Base-by-base conservation (phyloP, 2,797 vertebrate species). In the Chelon auratus region DNA sequence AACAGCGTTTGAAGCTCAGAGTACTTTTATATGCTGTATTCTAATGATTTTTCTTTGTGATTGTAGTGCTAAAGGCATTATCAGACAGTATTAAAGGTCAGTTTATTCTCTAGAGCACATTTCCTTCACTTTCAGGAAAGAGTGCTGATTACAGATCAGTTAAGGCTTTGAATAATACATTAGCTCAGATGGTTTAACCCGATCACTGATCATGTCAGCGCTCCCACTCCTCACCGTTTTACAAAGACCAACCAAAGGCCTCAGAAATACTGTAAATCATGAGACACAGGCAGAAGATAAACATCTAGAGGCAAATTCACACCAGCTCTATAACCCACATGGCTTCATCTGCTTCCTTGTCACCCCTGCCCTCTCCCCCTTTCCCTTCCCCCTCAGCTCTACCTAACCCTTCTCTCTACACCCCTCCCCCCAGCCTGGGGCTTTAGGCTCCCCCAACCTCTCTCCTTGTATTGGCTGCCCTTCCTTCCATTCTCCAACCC, bases 231-330 rank as follows among this genome's bases (percentile, higher is more conserved):
- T 73, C 10, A 0, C 4, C 17, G 39, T 75, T 78, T 33, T 45
- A 9, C 22, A 54, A 61, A 68, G 36, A 36, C 26, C 15, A 66
- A 3, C 47, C 53, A 52, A 50, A 74, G n/a, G 55, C 52, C 45
- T 68, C 11, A 47, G 42, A 73, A 68, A 80, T 40, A 14, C 50
- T 18, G 45, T 73, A 33, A 22, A 66, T 45, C 53, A 36, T 37
- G 5, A 11, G 54, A 65, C 53, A 18, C 12, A 37, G 5, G 42
- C 13, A 14, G 26, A 60, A 55, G 42, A 81, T 66, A 60, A 82
- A 62, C 76, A 90, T 85, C 78, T 84, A 72, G 78, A 80, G 89
- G 85, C 87, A 91, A 84, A 87, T 87, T 89, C 84, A 86, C 90
- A 87, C 86, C 81, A 76, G 56, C 52, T 81, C 71, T 77, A 78